Evolutionary conservation across 1,140 invertebrate genomes (phyloP).

Genomic region (Eubasilissa regina): DNA sequence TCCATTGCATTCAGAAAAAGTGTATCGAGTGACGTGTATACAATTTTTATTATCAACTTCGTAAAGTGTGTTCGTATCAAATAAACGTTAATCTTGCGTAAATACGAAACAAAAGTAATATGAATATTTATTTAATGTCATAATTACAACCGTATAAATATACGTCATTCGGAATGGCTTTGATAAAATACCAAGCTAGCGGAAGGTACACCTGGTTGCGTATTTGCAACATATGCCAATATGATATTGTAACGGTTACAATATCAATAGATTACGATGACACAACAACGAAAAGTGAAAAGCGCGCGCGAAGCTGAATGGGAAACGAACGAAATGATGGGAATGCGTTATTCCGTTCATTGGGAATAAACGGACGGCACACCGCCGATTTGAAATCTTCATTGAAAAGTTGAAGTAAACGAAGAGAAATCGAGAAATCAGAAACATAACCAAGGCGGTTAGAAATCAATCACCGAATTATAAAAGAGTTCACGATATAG

Average conservation of each 20-base stretch:
- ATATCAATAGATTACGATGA: constrained; percentile 31
- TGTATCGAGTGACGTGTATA: no score
- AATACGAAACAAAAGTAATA: no score
- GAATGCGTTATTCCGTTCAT: no score
- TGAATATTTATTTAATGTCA: not conserved
- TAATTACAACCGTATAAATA: not conserved
- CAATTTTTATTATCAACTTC: no score
- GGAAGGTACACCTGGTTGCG: constrained; percentile 1
- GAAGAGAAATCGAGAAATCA: constrained; percentile 1
- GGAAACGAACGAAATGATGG: constrained; percentile 2
- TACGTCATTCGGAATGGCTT: not conserved
- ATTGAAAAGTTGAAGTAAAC: not conserved
- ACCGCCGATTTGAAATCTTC: no score
- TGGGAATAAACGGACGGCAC: not conserved
- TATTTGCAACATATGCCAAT: not conserved
- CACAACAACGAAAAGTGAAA: constrained; percentile 40
- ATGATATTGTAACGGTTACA: constrained; percentile 5
- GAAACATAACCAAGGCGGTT: not conserved
- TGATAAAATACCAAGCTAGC: not conserved
- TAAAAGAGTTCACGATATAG: no score
- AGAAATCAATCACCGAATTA: not conserved
- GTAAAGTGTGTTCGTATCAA: no score
- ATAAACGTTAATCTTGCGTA: no score
- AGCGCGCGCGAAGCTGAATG: no score
- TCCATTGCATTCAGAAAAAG: no score